These are phyloP conservation scores for Agrilus planipennis DNA, from an alignment of 1,140 invertebrate species.

Conservation along the genomic window DNA sequence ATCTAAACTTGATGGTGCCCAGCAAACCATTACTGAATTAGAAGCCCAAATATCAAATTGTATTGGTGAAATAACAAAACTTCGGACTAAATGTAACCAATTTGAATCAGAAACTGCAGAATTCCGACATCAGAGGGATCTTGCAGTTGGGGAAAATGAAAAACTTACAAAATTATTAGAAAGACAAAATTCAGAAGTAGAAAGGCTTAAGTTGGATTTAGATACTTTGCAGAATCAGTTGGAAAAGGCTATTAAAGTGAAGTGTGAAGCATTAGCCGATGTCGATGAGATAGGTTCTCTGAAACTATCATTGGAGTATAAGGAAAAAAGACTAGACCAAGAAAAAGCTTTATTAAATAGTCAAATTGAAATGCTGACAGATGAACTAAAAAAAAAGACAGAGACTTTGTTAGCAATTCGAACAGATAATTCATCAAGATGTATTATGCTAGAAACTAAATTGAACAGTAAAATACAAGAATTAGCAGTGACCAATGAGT, in stretches of 20 bases:
- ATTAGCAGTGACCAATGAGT: slow-evolving; percentile 51
- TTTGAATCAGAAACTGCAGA: slow-evolving; percentile 42
- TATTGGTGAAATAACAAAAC: slow-evolving; percentile 46
- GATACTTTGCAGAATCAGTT: slow-evolving; percentile 51
- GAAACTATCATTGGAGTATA: slow-evolving; percentile 63
- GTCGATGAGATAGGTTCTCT: slow-evolving; percentile 69
- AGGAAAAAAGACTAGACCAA: slow-evolving; percentile 71
- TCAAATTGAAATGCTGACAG: slow-evolving; percentile 62
- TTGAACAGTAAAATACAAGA: slow-evolving; percentile 70
- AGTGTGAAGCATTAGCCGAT: slow-evolving; percentile 70
- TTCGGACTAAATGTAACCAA: slow-evolving; percentile 44
- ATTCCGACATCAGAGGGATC: slow-evolving; percentile 46
- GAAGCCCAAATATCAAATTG: slow-evolving; percentile 46
- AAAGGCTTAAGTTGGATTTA: slow-evolving; percentile 51
- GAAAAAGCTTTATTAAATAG: slow-evolving; percentile 60
- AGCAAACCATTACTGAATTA: slow-evolving; percentile 48
- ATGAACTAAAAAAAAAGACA: slow-evolving; percentile 61
- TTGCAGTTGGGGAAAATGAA: slow-evolving; percentile 57
- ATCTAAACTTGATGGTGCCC: slow-evolving; percentile 47
- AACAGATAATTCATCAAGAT: slow-evolving; percentile 57
- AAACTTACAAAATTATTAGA: slow-evolving; percentile 54
- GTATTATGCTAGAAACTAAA: slow-evolving; percentile 62
- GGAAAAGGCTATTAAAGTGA: slow-evolving; percentile 54
- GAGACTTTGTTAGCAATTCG: slow-evolving; percentile 63
- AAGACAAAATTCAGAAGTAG: slow-evolving; percentile 54